Evolutionary conservation across 1,140 invertebrate genomes (phyloP), one percentile per base, ranked within the genome.

Genomic region (Trichogramma pretiosum): DNA sequence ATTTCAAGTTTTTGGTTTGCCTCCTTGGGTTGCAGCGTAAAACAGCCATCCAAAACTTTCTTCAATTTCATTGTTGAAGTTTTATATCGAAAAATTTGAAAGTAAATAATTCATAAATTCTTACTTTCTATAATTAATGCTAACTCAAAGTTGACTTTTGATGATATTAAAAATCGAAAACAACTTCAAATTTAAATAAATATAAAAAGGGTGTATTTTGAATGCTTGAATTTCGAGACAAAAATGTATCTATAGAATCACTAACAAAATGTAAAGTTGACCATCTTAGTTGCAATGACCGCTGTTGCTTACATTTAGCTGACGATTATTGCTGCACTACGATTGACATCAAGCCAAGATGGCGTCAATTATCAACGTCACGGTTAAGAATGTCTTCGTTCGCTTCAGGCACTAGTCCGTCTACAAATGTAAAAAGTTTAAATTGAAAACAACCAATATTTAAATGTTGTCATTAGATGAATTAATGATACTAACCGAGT

Each of bases 251-350:
- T n/a, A n/a, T n/a, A n/a, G n/a, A n/a, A n/a, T n/a, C n/a, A n/a
- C 16, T n/a, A 44, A 24, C 41, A 48, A 43, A 39, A 48, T 35
- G 47, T 50, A 44, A 49, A 49, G 22, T 16, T 51, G 49, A 51
- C 49, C 49, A 46, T 35, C 13, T n/a, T n/a, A 24, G 22, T 46
- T 10, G 7, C 22, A 46, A 46, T 51, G 49, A 51, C 49, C 49
- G 49, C 30, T 46, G 49, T 28, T 46, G n/a, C n/a, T 50, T 51
- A 51, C 49, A 51, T 46, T n/a, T 23, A 46, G 49, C 46, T 50
- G 41, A 50, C 48, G 48, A 41, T 40, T 45, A 34, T 3, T 35
- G 22, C n/a, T n/a, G n/a, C n/a, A n/a, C n/a, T n/a, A n/a, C n/a
- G n/a, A 42, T 46, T 51, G 49, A 51, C 49, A 38, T 32, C 24